Evolutionary conservation across 2,888 invertebrate species (phyloP), one percentile per base, ranked within the genome.

Genomic region (Dinocampus coccinellae): DNA sequence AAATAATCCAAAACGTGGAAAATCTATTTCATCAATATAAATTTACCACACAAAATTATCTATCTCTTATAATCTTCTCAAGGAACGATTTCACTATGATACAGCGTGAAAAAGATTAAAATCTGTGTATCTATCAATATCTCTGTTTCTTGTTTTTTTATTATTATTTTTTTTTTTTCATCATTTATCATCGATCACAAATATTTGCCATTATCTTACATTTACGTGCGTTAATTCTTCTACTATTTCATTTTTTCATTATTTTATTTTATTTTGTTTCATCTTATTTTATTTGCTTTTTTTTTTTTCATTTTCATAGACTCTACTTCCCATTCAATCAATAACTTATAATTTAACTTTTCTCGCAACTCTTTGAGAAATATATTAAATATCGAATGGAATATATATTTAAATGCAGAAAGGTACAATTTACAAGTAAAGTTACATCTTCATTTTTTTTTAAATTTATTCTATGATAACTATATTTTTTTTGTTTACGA

Each of bases 391-490:
- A 24, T 24, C n/a, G 22, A 22, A 39, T 36, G 55, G 11, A 20
- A 68, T 36, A 53, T n/a, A 58, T 57, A 69, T n/a, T 70, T 29
- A 69, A 61, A 60, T 73, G 69, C 69, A 29, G 62, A 68, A 73
- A 70, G 53, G 64, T 70, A 70, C 47, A 70, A 74, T 77, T 75
- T 76, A 77, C 77, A 77, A 73, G 73, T 71, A 77, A 73, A 76
- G 75, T 75, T 76, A 75, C 75, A 75, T 72, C 29, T n/a, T 26
- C 20, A 36, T 63, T 34, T 24, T 47, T 63, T 24, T 42, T 11
- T 42, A 61, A 24, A 67, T 39, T 13, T 36, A 53, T 64, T 62
- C 58, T 39, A 64, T 11, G 52, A 55, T 60, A 71, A 36, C 52
- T 60, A 34, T 71, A 71, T 74, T 69, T 7, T 20, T 47, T 47